Base-by-base conservation (phyloP, 1,140 invertebrate species). In the Eueides isabella region DNA sequence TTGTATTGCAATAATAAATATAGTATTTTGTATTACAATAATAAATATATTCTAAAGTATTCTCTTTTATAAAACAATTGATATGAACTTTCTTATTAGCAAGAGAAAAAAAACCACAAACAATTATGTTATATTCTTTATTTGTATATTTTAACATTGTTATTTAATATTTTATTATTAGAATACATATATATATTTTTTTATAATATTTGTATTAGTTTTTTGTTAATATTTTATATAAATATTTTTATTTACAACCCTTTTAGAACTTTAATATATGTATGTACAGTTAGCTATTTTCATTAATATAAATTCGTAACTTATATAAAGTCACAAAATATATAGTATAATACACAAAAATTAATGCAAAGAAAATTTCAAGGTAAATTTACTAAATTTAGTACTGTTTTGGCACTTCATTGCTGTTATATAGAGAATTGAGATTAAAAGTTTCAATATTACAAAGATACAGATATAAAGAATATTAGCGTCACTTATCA, bases 181-280 rank as follows among this genome's bases (percentile, higher is more conserved):
- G 71, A 72, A 72, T 65, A 72, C 71, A 72, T 72, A 72, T 72
- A 67, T 33, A n/a, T n/a, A n/a, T 38, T 38, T 62, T 65, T 72
- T 72, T 72, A 72, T 66, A 71, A 55, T 72, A 23, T 44, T 67
- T 67, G 14, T 67, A 33, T 72, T 48, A 67, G n/a, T 16, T 61
- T 67, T 23, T 67, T 33, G 12, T 29, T 62, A 66, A 72, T 72
- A 72, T 62, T 67, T 79, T 78, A 71, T 62, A 74, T 61, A 76
- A 76, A 75, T 75, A 75, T 74, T 80, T 75, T 77, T 79, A 74
- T 74, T 79, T 81, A 83, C 80, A 81, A 72, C 66, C 74, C 61
- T 78, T 75, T 78, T 70, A 72, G 28, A 55, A 67, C 23, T 28
- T 74, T 67, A 61, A 70, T 78, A 62, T 72, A 70, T 78, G 66